These are phyloP conservation scores for Cetonia aurata DNA, from an alignment of 2,888 invertebrate genomes.

Conservation along the genomic window DNA sequence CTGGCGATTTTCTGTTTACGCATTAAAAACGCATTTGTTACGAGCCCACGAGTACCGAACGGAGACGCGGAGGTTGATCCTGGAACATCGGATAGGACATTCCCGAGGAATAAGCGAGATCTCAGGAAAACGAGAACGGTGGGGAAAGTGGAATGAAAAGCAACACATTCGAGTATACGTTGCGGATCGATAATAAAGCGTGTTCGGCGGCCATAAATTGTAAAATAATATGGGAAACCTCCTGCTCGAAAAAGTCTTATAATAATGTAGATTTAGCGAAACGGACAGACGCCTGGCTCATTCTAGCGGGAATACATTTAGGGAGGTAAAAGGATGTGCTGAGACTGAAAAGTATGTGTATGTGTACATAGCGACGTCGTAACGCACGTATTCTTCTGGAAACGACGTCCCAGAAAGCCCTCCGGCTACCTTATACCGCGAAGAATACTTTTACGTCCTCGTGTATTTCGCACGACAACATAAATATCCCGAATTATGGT, in stretches of 20 bases:
- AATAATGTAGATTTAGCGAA: slow-evolving; percentile 28
- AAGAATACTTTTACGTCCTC: neutral
- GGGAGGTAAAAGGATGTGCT: slow-evolving; percentile 13
- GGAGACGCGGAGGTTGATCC: neutral
- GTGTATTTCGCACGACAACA: slow-evolving; percentile 12
- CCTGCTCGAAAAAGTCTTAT: slow-evolving; percentile 29
- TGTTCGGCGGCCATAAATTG: slow-evolving; percentile 44
- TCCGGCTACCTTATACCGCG: neutral
- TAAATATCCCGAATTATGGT: slow-evolving; percentile 44
- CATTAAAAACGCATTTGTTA: slow-evolving; percentile 37
- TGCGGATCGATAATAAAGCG: slow-evolving; percentile 36
- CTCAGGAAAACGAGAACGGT: neutral
- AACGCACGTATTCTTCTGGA: no score
- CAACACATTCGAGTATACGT: no score
- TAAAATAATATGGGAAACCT: slow-evolving; percentile 62
- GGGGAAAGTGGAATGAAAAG: neutral
- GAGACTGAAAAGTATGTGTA: neutral
- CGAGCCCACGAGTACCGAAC: neutral
- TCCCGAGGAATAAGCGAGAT: slow-evolving; percentile 5
- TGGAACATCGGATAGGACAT: neutral
- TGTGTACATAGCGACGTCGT: no score
- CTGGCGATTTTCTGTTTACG: slow-evolving; percentile 21
- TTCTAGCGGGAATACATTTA: slow-evolving; percentile 33
- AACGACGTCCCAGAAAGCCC: no score
- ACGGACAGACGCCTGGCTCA: neutral